Base-by-base conservation (phyloP, 2,888 invertebrate genomes). In the Cynaeus angustus region DNA sequence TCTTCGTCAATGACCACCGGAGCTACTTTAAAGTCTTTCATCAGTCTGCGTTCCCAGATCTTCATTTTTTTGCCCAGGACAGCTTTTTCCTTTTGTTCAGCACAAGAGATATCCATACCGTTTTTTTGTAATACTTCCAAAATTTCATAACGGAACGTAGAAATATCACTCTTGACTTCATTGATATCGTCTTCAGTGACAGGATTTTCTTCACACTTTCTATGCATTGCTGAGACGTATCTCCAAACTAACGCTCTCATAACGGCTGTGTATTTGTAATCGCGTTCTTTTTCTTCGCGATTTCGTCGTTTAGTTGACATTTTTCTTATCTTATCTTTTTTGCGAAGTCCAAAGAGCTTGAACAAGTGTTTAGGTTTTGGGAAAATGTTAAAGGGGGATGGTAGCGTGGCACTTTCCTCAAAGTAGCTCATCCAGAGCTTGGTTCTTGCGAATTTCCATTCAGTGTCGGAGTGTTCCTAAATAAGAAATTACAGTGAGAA, bases 391-490 rank as follows among this genome's bases (percentile, higher is more conserved):
- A 98, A 98, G 0, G 98, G 98, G 0, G 97, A 93, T 0, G 98
- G 97, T 21, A 98, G 86, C 0, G 97, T 98, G 0, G 94, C 92
- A 21, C 93, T 92, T 79, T 94, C 95, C 81, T 97, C 97, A 82
- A 98, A 98, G 83, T 96, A 98, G 79, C 94, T 96, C 91, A 98
- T 93, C 97, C 98, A 98, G 1, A 98, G 87, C 77, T 94, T 93
- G 0, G 96, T 96, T 50, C 98, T 88, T 0, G 98, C 97, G 83
- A 97, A 98, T 85, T 98, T 98, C 98, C 98, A 98, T 85, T 98
- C 98, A 0, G 93, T 93, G 80, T 98, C 98, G 0, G 97, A 94
- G 81, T 96, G 95, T 88, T 95, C 92, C 97, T 97, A 59, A 30
- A 79, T 75, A 9, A 8, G 6, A 10, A 33, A 21, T 1, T 16